A percentile compares a stretch with the other conserved stretches of the same genome.
Evolutionary conservation across 2,797 vertebrate genomes (phyloP).

Genomic region (Urosaurus nigricauda): DNA sequence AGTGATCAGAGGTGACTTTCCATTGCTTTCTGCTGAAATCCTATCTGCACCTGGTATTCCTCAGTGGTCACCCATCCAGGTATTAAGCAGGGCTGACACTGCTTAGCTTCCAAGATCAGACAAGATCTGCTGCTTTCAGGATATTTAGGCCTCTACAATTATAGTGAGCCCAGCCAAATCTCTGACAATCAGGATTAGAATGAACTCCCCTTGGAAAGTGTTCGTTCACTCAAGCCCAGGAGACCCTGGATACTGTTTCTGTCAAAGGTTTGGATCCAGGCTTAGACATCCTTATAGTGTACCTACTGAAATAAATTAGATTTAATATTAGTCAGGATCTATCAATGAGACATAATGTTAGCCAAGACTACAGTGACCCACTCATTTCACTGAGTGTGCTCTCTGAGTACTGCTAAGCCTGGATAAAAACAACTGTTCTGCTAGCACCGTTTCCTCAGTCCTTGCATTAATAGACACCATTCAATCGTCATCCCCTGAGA

Average conservation of each 20-base stretch:
- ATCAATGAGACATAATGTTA: too few species aligned
- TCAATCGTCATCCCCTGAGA: not conserved
- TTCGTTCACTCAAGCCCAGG: not conserved
- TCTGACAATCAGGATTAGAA: not conserved
- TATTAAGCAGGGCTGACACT: too few species aligned
- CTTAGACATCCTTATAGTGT: not conserved
- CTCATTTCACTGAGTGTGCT: not conserved
- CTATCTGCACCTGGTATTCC: too few species aligned
- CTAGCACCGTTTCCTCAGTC: not conserved
- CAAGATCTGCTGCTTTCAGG: too few species aligned
- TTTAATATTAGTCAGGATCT: not conserved
- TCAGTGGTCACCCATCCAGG: too few species aligned
- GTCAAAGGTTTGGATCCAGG: not conserved
- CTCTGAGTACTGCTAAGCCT: not conserved
- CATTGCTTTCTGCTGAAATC: too few species aligned
- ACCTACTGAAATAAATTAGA: not conserved
- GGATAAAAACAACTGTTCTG: not conserved
- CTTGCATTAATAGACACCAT: not conserved
- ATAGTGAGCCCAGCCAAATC: not conserved
- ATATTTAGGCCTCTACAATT: too few species aligned
- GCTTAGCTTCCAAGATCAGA: too few species aligned
- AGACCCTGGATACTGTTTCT: not conserved
- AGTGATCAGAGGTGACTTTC: too few species aligned
- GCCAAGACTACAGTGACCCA: not conserved
- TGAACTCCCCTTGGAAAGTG: not conserved